Evolutionary conservation across 2,113 vertebrate genomes (phyloP).

Genomic region (Pteropus alecto): DNA sequence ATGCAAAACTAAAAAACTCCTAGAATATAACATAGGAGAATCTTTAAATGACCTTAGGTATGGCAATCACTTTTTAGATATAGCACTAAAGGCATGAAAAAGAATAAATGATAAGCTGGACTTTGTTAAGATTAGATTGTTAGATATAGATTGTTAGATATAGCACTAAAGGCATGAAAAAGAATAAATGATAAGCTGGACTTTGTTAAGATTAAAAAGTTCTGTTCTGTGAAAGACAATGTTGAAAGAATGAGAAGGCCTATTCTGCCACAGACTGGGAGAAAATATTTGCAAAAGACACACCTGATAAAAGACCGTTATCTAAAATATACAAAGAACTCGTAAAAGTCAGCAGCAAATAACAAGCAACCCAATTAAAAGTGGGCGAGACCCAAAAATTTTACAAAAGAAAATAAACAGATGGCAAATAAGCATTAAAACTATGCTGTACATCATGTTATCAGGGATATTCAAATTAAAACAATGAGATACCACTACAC

Average conservation of each 20-base stretch:
- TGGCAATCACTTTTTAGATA: neutral
- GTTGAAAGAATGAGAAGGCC: neutral
- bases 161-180: neutral
- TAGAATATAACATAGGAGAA: neutral
- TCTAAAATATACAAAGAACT: neutral
- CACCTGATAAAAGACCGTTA: neutral
- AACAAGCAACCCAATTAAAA: neutral
- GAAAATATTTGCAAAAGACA: neutral
- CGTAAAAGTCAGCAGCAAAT: neutral
- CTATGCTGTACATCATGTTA: neutral
- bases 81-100: neutral
- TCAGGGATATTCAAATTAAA: neutral
- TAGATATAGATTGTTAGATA: no score
- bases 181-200: neutral
- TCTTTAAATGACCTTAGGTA: neutral
- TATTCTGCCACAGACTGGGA: neutral
- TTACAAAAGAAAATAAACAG: neutral
- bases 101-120: neutral
- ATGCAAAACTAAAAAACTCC: neutral
- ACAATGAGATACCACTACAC: neutral
- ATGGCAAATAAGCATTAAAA: neutral
- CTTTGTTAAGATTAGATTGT: neutral
- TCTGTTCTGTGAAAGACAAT: neutral
- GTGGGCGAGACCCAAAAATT: neutral
- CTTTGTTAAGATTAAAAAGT: neutral